Conservation (phyloP, 2,797 vertebrate species). For the Protonibea diacanthus region DNA sequence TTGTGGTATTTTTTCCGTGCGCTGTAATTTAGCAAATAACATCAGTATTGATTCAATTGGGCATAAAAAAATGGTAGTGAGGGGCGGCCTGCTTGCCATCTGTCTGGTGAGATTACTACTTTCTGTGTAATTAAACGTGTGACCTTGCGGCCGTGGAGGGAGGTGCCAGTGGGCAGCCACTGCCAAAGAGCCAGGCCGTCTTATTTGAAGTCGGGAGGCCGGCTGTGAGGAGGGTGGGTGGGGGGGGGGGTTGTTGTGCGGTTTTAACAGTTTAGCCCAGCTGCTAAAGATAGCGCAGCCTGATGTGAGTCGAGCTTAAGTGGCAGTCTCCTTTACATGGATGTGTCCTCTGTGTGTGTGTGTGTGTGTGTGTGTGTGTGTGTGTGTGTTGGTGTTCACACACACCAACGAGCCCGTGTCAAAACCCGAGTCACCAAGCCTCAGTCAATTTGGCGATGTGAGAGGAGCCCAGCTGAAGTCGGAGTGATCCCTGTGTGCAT, state of each 20-base stretch:
- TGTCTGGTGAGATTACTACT: slow-evolving; percentile 85
- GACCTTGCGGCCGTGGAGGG: slow-evolving; percentile 80
- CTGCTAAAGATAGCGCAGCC: slow-evolving; percentile 81
- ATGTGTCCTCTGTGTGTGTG: slow-evolving; percentile 55
- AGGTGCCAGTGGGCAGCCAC: slow-evolving; percentile 70
- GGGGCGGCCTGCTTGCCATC: slow-evolving; percentile 84
- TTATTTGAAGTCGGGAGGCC: slow-evolving; percentile 68
- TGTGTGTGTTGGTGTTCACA: slow-evolving; percentile 25
- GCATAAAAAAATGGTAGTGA: slow-evolving; percentile 82
- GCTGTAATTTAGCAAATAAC: slow-evolving; percentile 83
- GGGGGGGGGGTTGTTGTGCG: slow-evolving; percentile 59
- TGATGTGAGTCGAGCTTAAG: slow-evolving; percentile 79
- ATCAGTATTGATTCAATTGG: slow-evolving; percentile 86
- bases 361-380: slow-evolving; percentile 40
- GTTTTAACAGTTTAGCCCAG: slow-evolving; percentile 79
- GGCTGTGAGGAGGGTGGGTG: slow-evolving; percentile 11
- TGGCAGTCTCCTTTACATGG: slow-evolving; percentile 79
- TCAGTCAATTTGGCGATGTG: slow-evolving; percentile 79
- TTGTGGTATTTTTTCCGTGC: slow-evolving; percentile 59
- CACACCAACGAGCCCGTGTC: slow-evolving; percentile 62
- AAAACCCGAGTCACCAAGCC: slow-evolving; percentile 68
- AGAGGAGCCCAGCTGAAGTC: slow-evolving; percentile 76
- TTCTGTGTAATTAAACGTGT: slow-evolving; percentile 88
- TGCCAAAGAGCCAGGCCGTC: slow-evolving; percentile 70
- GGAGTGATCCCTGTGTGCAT: slow-evolving; percentile 88